These are phyloP conservation scores for Coelogynopora nodosa DNA, from an alignment of 2,888 invertebrate genomes.

Conservation along the genomic window DNA sequence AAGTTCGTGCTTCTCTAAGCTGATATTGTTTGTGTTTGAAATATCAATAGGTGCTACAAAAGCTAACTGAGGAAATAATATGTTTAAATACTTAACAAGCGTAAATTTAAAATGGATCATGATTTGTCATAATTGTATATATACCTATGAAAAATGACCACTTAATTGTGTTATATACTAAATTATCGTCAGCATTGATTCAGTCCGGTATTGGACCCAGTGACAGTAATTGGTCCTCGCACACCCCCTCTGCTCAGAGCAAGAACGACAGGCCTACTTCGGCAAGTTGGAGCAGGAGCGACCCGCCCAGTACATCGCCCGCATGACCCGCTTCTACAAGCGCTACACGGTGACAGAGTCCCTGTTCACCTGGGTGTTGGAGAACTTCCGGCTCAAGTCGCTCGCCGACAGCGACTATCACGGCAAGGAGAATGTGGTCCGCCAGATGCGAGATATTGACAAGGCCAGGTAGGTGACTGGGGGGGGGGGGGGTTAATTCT, in stretches of 20 bases:
- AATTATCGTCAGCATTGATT: too few species aligned
- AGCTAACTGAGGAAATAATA: too few species aligned
- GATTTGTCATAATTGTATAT: neutral
- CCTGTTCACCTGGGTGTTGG: slow-evolving; percentile 80
- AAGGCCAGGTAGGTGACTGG: slow-evolving; percentile 68
- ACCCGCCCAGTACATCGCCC: neutral
- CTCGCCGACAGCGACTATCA: slow-evolving; percentile 83
- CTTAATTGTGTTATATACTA: too few species aligned
- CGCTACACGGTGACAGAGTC: neutral
- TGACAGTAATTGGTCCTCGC: too few species aligned
- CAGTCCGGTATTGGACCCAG: too few species aligned
- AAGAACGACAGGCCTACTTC: neutral
- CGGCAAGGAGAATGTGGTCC: slow-evolving; percentile 73
- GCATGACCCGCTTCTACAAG: neutral
- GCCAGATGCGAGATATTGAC: slow-evolving; percentile 76
- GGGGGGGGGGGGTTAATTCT: neutral
- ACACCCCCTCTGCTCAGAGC: neutral
- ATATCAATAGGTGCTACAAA: too few species aligned
- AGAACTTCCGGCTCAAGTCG: slow-evolving; percentile 71
- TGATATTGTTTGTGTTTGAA: too few species aligned
- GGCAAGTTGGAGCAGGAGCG: neutral
- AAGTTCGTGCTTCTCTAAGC: too few species aligned
- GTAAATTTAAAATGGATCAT: neutral
- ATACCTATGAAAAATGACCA: too few species aligned
- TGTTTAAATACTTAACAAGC: too few species aligned